These are phyloP conservation scores for Camponotus pennsylvanicus DNA, from an alignment of 1,140 invertebrate species.

Conservation along the genomic window DNA sequence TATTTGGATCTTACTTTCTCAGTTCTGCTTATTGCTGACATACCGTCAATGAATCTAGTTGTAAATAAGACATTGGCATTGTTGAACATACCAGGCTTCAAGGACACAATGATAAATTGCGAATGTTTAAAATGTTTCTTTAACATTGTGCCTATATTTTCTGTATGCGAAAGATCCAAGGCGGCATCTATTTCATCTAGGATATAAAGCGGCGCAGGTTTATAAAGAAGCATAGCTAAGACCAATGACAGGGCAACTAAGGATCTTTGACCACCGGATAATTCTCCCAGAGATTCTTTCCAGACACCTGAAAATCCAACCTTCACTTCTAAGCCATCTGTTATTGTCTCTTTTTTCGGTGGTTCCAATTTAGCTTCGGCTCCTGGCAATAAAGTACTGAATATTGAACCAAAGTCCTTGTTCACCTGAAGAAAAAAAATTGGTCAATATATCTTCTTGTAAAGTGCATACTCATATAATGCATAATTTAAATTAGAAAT, in stretches of 20 bases:
- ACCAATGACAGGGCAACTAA: slow-evolving; percentile 98
- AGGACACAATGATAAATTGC: slow-evolving; percentile 99
- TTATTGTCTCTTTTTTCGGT: slow-evolving; percentile 90
- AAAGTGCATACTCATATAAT: slow-evolving; percentile 32
- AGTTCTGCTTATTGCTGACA: slow-evolving; percentile 94
- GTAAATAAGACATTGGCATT: slow-evolving; percentile 99
- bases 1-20: slow-evolving; percentile 77
- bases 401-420: slow-evolving; percentile 98
- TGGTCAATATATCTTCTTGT: slow-evolving; percentile 41
- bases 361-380: slow-evolving; percentile 94
- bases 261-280: slow-evolving; percentile 98
- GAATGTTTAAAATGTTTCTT: slow-evolving; percentile 97
- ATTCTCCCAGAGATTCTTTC: slow-evolving; percentile 98
- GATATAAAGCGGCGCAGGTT: slow-evolving; percentile 99
- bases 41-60: slow-evolving; percentile 98
- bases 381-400: slow-evolving; percentile 95
- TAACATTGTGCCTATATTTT: slow-evolving; percentile 99
- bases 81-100: slow-evolving; percentile 99
- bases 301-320: slow-evolving; percentile 97
- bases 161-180: slow-evolving; percentile 98
- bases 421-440: slow-evolving; percentile 87
- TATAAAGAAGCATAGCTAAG: slow-evolving; percentile 98
- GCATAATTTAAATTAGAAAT: slow-evolving; percentile 9
- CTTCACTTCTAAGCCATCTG: slow-evolving; percentile 96
- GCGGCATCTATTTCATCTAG: slow-evolving; percentile 99